phyloP scores from a whole-genome alignment of 1,140 invertebrate genomes.

The Dreissena rostriformis region DNA sequence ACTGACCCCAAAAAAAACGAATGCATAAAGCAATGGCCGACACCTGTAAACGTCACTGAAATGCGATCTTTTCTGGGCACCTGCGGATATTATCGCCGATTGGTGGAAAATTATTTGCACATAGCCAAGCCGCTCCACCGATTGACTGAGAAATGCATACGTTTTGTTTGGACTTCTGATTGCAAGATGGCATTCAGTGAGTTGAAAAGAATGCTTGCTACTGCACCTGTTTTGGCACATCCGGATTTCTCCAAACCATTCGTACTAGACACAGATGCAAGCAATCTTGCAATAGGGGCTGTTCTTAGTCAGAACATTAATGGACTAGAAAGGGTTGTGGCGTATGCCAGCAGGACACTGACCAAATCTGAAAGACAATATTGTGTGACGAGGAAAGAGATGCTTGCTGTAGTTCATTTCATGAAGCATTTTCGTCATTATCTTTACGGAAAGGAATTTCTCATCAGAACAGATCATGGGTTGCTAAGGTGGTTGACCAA shows the following conservation, averaged over 20 bases:
- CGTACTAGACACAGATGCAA: constrained; percentile 79
- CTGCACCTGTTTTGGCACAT: constrained; percentile 60
- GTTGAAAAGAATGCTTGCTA: constrained; percentile 64
- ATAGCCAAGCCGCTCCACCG: constrained; percentile 19
- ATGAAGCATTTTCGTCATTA: constrained; percentile 45
- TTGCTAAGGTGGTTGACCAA: constrained; percentile 13
- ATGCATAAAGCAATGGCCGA: constrained; percentile 42
- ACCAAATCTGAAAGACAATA: constrained; percentile 21
- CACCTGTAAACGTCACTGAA: constrained; percentile 49
- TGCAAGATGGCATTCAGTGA: constrained; percentile 1
- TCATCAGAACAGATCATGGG: constrained; percentile 10
- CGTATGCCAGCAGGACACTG: constrained; percentile 24
- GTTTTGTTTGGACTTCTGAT: background rate
- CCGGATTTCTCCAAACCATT: constrained; percentile 72
- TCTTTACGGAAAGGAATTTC: background rate
- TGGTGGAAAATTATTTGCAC: background rate
- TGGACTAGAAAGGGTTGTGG: constrained; percentile 41
- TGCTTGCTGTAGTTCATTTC: constrained; percentile 52
- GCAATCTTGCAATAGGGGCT: constrained; percentile 75
- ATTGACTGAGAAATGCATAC: background rate
- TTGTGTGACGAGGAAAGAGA: constrained; percentile 34
- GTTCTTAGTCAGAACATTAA: constrained; percentile 75
- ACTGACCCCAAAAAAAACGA: constrained; percentile 55
- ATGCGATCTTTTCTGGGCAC: constrained; percentile 49
- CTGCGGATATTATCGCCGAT: constrained; percentile 27